These are phyloP conservation scores for Pangasius macronema DNA, from an alignment of 2,797 vertebrate genomes.

Conservation along the genomic window DNA sequence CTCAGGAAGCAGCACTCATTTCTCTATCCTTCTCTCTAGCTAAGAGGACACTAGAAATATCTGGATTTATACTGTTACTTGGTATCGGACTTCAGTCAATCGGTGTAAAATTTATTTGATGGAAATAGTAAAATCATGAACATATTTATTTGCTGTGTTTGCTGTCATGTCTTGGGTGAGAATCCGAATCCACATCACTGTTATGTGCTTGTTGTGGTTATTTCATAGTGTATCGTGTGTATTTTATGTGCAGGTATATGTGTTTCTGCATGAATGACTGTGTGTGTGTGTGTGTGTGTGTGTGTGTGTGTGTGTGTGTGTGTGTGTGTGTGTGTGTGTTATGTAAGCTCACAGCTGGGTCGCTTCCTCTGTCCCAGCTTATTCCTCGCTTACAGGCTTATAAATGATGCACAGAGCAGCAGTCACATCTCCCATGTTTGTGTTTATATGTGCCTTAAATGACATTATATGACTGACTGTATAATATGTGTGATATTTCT, in stretches of 20 bases:
- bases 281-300: constrained; percentile 23
- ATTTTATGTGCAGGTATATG: constrained; percentile 3
- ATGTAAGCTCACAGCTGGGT: constrained; percentile 38
- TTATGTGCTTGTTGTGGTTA: neutral
- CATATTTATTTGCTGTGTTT: neutral
- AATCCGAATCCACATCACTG: neutral
- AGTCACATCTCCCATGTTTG: neutral
- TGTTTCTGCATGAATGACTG: neutral
- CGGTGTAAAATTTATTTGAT: neutral
- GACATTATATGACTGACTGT: neutral
- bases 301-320: constrained; percentile 24
- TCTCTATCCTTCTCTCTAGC: neutral
- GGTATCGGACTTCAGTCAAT: neutral
- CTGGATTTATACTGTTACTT: neutral
- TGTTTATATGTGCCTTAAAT: neutral
- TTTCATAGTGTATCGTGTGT: neutral
- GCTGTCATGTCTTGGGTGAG: neutral
- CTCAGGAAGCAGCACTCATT: neutral
- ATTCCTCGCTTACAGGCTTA: neutral
- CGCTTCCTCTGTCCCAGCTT: constrained; percentile 37
- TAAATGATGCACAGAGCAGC: constrained; percentile 27
- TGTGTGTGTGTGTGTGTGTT: constrained; percentile 33
- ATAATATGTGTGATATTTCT: neutral
- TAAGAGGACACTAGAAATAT: neutral
- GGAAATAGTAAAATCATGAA: neutral